Percentiles rank a stretch among this genome's conserved stretches.
Evolutionary conservation across 2,113 vertebrate genomes (phyloP).

Genomic region (Herpetotheres cachinnans): DNA sequence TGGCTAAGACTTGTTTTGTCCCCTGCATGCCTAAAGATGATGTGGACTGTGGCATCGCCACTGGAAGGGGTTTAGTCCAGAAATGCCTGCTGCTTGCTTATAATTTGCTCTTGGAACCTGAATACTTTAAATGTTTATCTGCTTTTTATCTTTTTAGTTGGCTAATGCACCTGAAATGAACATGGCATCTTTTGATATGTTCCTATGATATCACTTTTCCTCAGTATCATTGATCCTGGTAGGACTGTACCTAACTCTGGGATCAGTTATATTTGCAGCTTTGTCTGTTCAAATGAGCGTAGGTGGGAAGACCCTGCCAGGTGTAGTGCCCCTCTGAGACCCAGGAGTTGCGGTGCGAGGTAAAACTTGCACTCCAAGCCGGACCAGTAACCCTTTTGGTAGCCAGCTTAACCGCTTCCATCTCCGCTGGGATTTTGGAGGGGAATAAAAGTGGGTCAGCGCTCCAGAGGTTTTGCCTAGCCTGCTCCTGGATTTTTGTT

Average conservation of each 20-base stretch:
- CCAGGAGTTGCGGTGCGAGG: neutral
- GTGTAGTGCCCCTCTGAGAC: neutral
- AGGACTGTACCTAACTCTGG: neutral
- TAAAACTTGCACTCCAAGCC: neutral
- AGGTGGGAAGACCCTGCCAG: neutral
- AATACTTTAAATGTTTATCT: neutral
- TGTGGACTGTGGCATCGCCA: neutral
- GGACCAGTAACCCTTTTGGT: neutral
- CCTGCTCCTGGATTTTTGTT: neutral
- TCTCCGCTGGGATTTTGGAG: neutral
- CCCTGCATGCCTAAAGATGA: accelerated
- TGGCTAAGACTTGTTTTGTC: neutral
- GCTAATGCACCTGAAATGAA: accelerated
- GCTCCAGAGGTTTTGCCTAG: neutral
- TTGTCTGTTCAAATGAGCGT: neutral
- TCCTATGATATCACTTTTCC: neutral
- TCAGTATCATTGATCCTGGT: neutral
- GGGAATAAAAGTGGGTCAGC: neutral
- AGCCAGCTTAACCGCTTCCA: neutral
- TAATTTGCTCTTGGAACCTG: neutral
- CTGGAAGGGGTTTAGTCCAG: neutral
- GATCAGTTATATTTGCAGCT: neutral
- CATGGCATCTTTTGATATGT: neutral
- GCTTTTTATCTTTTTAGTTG: neutral
- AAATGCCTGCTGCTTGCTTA: neutral